phyloP scores from a whole-genome alignment of 2,797 vertebrate genomes.

The Urophycis tenuis region DNA sequence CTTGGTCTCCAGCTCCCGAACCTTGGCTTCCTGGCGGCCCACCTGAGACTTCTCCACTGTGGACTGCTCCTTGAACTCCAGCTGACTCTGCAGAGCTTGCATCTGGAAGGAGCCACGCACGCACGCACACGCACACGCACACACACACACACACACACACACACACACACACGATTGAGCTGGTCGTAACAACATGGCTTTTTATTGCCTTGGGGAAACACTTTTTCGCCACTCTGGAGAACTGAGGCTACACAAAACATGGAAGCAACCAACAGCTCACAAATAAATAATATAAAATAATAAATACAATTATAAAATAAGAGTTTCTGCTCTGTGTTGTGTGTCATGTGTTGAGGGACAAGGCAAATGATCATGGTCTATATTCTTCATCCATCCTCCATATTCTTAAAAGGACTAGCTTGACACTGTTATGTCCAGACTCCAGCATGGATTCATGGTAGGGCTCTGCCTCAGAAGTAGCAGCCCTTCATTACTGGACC shows the following conservation, averaged over 20 bases:
- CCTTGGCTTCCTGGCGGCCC: slow-evolving; percentile 81
- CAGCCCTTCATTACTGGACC: slow-evolving; percentile 22
- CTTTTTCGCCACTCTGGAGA: neutral
- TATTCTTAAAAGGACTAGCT: neutral
- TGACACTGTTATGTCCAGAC: neutral
- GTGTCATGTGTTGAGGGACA: neutral
- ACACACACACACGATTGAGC: neutral
- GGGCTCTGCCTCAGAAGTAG: slow-evolving; percentile 25
- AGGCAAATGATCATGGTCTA: neutral
- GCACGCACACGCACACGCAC: neutral
- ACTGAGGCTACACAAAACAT: neutral
- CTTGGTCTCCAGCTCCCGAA: slow-evolving; percentile 89
- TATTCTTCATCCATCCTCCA: slow-evolving; percentile 10
- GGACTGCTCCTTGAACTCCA: slow-evolving; percentile 93
- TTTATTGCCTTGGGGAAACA: neutral
- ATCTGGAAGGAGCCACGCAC: slow-evolving; percentile 64
- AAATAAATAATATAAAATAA: neutral
- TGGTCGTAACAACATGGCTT: neutral
- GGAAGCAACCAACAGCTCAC: neutral
- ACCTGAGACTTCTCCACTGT: slow-evolving; percentile 96
- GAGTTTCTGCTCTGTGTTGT: neutral
- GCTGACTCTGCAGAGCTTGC: slow-evolving; percentile 89
- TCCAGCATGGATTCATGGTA: slow-evolving; percentile 7
- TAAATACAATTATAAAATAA: neutral
- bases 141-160: slow-evolving; percentile 2